Evolutionary conservation across 2,797 vertebrate genomes (phyloP).

Genomic region (Pogonophryne albipinna): DNA sequence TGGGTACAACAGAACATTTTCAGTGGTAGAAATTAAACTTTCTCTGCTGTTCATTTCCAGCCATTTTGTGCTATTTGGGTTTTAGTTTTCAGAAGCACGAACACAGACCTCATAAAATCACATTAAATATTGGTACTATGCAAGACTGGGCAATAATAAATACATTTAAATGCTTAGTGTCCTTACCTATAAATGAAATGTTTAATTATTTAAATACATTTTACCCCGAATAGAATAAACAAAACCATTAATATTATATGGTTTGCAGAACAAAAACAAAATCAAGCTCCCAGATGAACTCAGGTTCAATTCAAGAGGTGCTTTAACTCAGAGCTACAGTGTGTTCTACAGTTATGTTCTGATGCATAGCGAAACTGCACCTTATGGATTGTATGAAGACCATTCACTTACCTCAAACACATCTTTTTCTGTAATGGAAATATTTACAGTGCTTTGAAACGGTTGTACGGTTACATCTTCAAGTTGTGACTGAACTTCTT

Average conservation of each 20-base stretch:
- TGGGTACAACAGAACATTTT: constrained; percentile 38
- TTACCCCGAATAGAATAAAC: not conserved
- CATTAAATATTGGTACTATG: constrained; percentile 23
- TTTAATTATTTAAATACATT: not conserved
- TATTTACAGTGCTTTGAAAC: constrained; percentile 4
- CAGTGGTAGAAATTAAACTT: constrained; percentile 32
- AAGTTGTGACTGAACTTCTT: constrained; percentile 8
- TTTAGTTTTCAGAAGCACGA: constrained; percentile 19
- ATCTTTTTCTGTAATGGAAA: constrained; percentile 9
- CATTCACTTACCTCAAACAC: constrained; percentile 24
- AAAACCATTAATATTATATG: not conserved
- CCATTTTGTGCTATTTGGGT: constrained; percentile 8
- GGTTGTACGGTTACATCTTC: not conserved
- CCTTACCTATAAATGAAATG: not conserved
- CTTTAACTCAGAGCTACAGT: not conserved
- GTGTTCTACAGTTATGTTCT: not conserved
- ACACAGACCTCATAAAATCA: constrained; percentile 17
- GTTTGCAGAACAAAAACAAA: not conserved
- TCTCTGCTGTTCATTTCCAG: not conserved
- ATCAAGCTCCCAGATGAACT: not conserved
- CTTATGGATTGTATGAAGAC: not conserved
- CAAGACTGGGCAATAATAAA: not conserved
- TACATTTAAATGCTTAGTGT: constrained; percentile 5
- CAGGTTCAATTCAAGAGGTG: not conserved
- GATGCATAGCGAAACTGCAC: constrained; percentile 7